Evolutionary conservation across 2,797 vertebrate species (phyloP).

Genomic region (Apogon hyalosoma): DNA sequence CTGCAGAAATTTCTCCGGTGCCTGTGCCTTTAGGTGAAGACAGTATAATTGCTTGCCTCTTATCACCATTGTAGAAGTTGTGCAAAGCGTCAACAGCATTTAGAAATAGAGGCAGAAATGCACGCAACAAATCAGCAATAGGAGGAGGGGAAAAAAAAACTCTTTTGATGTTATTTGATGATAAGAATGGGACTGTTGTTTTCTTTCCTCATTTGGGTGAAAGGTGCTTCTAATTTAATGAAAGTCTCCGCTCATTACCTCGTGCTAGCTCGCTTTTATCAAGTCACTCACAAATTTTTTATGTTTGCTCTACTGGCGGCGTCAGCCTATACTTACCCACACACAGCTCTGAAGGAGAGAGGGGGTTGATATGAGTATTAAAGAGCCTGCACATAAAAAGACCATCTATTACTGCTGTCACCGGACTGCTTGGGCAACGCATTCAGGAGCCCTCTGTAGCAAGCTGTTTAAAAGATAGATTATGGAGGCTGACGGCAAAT

Average conservation of each 20-base stretch:
- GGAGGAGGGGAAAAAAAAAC: slow-evolving; percentile 28
- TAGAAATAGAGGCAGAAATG: slow-evolving; percentile 38
- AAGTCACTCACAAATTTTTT: slow-evolving; percentile 60
- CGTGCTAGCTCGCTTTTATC: slow-evolving; percentile 61
- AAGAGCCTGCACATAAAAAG: slow-evolving; percentile 64
- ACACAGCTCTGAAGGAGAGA: neutral
- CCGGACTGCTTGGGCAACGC: slow-evolving; percentile 38
- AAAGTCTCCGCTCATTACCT: slow-evolving; percentile 66
- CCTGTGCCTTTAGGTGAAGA: neutral
- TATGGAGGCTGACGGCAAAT: slow-evolving; percentile 42
- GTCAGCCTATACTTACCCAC: slow-evolving; percentile 9
- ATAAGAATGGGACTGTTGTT: slow-evolving; percentile 38
- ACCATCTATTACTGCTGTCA: slow-evolving; percentile 51
- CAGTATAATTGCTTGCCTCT: slow-evolving; percentile 64
- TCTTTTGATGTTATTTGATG: slow-evolving; percentile 58
- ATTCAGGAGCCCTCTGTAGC: slow-evolving; percentile 12
- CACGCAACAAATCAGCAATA: slow-evolving; percentile 37
- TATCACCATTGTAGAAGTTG: slow-evolving; percentile 40
- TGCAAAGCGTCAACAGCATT: slow-evolving; percentile 56
- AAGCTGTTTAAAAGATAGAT: slow-evolving; percentile 48
- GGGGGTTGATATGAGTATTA: slow-evolving; percentile 32
- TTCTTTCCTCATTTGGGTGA: slow-evolving; percentile 38
- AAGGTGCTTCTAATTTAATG: slow-evolving; percentile 60
- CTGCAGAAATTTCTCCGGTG: slow-evolving; percentile 15
- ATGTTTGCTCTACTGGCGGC: slow-evolving; percentile 41